Evolutionary conservation across 2,797 vertebrate species (phyloP), one percentile per base, ranked within the genome.

Genomic region (Heliangelus exortis): DNA sequence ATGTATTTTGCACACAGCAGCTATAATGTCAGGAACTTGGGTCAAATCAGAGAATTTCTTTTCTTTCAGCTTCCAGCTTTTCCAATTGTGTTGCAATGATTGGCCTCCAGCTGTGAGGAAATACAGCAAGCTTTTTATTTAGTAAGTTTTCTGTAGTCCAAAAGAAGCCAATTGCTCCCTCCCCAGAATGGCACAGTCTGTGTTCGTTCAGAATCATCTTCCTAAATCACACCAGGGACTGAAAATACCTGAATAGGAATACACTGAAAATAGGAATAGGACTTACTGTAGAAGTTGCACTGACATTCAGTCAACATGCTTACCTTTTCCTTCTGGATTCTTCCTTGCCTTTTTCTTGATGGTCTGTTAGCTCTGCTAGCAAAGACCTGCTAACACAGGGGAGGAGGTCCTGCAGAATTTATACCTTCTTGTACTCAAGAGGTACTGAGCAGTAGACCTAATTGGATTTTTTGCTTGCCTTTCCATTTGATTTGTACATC

Each of bases 21-120:
- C 55, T 76, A 16, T 50, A 50, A 36, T 16, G 45, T n/a, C 53
- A 85, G 34, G 23, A 92, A 66, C 61, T 82, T 0, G 0, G 57
- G 67, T 76, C 57, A 89, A 86, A 89, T 73, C 41, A 59, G 50
- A 81, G 72, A 89, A 59, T 84, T 85, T 69, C 2, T 87, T 54
- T 93, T 84, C 59, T 62, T 89, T 82, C 78, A 84, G n/a, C 48
- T 67, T 91, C 34, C 63, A 63, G 57, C 31, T 92, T 87, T 95
- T 92, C 80, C 73, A 81, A 55, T 36, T 58, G 59, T 67, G 33
- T 77, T 4, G 8, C 65, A 84, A 29, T 63, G 57, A 74, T 4
- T 94, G 57, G 45, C 67, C 33, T 78, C 61, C 65, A 93, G 75
- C 80, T 94, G 74, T 28, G 71, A 89, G 58, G n/a, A 94, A 93